phyloP scores from a whole-genome alignment of 2,797 vertebrate genomes.

The Lacerta bilineata region DNA sequence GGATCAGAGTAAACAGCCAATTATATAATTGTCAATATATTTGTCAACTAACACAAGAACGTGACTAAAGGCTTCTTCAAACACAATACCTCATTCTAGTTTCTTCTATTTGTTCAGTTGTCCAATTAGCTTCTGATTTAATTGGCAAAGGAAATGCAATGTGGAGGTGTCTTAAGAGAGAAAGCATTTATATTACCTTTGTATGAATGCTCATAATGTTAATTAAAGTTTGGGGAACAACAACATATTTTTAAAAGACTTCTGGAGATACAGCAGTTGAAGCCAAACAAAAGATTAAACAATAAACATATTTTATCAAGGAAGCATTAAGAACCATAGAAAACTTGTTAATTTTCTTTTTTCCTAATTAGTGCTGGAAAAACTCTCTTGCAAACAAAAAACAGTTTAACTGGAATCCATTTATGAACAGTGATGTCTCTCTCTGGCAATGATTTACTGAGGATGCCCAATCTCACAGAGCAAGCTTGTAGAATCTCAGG shows the following conservation, averaged over 20 bases:
- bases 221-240: slow-evolving; percentile 18
- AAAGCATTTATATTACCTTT: slow-evolving; percentile 14
- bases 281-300: slow-evolving; percentile 10
- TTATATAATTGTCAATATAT: slow-evolving; percentile 38
- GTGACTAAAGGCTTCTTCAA: slow-evolving; percentile 32
- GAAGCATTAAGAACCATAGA: neutral
- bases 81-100: neutral
- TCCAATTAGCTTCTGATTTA: rapidly evolving
- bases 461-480: neutral
- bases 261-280: neutral
- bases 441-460: neutral
- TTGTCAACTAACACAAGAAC: slow-evolving; percentile 1
- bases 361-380: neutral
- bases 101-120: neutral
- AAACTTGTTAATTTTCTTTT: neutral
- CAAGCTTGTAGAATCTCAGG: too few relatives aligned
- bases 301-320: neutral
- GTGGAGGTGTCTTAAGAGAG: neutral
- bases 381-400: neutral
- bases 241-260: slow-evolving; percentile 8
- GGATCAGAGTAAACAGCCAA: neutral
- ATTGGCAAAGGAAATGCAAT: slow-evolving; percentile 4
- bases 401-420: neutral
- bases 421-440: neutral
- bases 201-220: slow-evolving; percentile 5